Evolutionary conservation across 2,888 invertebrate genomes (phyloP), one percentile per base, ranked within the genome.

Genomic region (Siphonodentalium dalli): DNA sequence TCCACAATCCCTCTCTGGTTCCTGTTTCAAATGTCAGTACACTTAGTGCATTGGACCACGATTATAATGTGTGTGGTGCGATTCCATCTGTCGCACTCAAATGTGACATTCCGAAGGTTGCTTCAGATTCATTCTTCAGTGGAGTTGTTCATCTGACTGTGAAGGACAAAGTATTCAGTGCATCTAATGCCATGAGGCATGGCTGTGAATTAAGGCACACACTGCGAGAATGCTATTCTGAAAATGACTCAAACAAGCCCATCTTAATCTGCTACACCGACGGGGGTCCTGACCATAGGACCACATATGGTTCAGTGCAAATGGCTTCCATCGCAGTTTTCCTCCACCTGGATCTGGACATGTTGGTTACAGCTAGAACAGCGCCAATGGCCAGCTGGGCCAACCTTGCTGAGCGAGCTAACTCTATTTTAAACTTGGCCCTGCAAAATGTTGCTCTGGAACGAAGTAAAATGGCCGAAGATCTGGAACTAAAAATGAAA

Each of bases 151-250:
- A 27, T 48, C 58, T 61, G 1, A 58, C 54, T 13, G 31, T 45
- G 13, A 63, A 63, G 23, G 56, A 63, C 44, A 56, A 58, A 33
- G 44, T 58, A 29, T 63, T 63, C 44, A 27, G 54, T 21, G 52
- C 61, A 28, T 61, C 54, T 28, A 48, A 27, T 15, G 49, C 59
- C 15, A 29, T 38, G 15, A 41, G 62, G 11, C 65, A 65, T 47
- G 33, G 47, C 5, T 35, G 55, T 20, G 58, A 62, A 48, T 13
- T 41, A 6, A 29, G 34, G 1, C 39, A 26, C 11, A 54, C 58
- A 28, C 28, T 58, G 5, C 34, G 47, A 7, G 42, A 41, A n/a
- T 37, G 50, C 20, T 46, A 45, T n/a, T 43, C 54, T 8, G n/a
- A n/a, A 13, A 29, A 61, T 48, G 39, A 47, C 20, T 23, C 57